Percentiles rank a stretch among this genome's conserved stretches.
Evolutionary conservation across 2,797 vertebrate species (phyloP).

Genomic region (Scomberomorus guttatus): DNA sequence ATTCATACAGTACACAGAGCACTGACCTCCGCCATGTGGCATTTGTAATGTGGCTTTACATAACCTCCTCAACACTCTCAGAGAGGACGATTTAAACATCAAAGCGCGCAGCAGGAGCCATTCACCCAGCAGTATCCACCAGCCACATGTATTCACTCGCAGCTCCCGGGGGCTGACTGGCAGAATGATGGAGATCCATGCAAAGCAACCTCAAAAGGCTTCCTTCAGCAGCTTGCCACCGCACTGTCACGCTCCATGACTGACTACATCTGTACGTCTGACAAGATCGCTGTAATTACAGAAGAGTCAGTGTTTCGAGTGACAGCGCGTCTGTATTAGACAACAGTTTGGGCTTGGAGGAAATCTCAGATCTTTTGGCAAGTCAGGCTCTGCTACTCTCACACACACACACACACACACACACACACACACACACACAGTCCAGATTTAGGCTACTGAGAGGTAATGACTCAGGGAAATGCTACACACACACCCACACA

Average conservation of each 20-base stretch:
- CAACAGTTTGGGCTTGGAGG: constrained; percentile 50
- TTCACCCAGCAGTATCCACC: constrained; percentile 33
- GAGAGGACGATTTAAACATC: constrained; percentile 18
- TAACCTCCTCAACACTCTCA: constrained; percentile 15
- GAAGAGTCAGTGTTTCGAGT: constrained; percentile 58
- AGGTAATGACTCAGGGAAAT: constrained; percentile 75
- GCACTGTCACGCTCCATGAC: constrained; percentile 49
- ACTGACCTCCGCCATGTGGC: constrained; percentile 33
- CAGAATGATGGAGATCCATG: constrained; percentile 58
- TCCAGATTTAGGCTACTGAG: constrained; percentile 49
- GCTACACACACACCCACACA: constrained; percentile 43
- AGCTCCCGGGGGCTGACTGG: constrained; percentile 40
- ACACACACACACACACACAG: constrained; percentile 26
- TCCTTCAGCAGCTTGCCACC: constrained; percentile 47
- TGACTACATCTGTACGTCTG: constrained; percentile 57
- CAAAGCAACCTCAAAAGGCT: constrained; percentile 54
- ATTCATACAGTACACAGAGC: constrained; percentile 28
- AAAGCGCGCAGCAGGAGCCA: constrained; percentile 17
- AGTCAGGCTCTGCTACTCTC: constrained; percentile 33
- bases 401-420: constrained; percentile 19
- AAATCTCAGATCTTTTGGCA: constrained; percentile 49
- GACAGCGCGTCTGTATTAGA: constrained; percentile 65
- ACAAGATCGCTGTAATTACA: constrained; percentile 70
- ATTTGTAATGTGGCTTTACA: constrained; percentile 29
- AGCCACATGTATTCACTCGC: constrained; percentile 44